Evolutionary conservation across 2,797 vertebrate species (phyloP).

Genomic region (Pogonophryne albipinna): DNA sequence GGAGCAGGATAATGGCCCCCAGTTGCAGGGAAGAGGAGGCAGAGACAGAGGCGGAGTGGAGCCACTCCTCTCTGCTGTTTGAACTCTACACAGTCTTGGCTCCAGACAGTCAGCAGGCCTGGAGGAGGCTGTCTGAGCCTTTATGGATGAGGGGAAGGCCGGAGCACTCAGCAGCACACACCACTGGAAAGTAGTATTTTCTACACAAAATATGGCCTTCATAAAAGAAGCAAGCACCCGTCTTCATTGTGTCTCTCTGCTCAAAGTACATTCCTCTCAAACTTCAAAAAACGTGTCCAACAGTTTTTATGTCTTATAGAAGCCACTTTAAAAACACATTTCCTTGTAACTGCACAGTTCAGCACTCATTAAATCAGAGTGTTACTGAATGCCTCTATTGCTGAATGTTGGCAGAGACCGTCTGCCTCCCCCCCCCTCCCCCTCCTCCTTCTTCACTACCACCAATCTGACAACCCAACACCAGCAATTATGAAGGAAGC

Average conservation of each 20-base stretch:
- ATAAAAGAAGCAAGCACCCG: slow-evolving; percentile 2
- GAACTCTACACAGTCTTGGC: slow-evolving; percentile 83
- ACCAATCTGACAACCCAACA: slow-evolving; percentile 85
- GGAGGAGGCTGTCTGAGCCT: slow-evolving; percentile 74
- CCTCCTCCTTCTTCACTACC: slow-evolving; percentile 44
- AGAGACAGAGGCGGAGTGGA: slow-evolving; percentile 77
- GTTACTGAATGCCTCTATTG: slow-evolving; percentile 78
- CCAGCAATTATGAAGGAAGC: slow-evolving; percentile 88
- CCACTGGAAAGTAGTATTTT: slow-evolving; percentile 42
- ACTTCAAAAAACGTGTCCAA: slow-evolving; percentile 37
- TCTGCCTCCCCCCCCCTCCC: slow-evolving; percentile 33
- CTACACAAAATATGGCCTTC: slow-evolving; percentile 28
- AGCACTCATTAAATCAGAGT: slow-evolving; percentile 66
- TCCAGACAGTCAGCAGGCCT: slow-evolving; percentile 77
- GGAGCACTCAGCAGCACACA: slow-evolving; percentile 55
- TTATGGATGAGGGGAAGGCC: slow-evolving; percentile 58
- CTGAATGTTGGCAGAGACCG: slow-evolving; percentile 77
- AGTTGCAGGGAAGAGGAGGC: slow-evolving; percentile 79
- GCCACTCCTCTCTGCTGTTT: slow-evolving; percentile 83
- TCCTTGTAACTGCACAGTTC: slow-evolving; percentile 59
- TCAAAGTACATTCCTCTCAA: slow-evolving; percentile 14
- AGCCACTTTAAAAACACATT: slow-evolving; percentile 35
- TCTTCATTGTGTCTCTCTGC: slow-evolving; percentile 8
- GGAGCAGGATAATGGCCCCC: slow-evolving; percentile 83
- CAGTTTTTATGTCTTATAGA: slow-evolving; percentile 26